A percentile compares a stretch with the other conserved stretches of the same genome.
Evolutionary conservation across 2,113 vertebrate genomes (phyloP).

Genomic region (Tauraco erythrolophus): DNA sequence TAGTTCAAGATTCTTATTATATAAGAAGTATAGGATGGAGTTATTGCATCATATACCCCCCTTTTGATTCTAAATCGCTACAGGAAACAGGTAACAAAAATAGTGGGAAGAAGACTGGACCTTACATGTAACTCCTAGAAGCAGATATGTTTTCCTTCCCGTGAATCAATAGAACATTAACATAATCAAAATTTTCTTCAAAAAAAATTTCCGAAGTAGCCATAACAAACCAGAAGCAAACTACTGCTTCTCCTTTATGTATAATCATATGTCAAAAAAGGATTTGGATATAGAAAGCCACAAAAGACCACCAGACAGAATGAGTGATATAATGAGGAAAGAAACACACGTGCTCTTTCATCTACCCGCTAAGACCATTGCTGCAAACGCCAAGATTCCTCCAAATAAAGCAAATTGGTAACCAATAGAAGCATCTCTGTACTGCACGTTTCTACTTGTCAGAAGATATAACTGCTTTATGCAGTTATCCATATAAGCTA

Average conservation of each 20-base stretch:
- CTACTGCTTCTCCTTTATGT: neutral
- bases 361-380: neutral
- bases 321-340: neutral
- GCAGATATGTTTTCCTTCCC: neutral
- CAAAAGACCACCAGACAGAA: neutral
- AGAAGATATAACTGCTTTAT: neutral
- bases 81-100: neutral
- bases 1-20: neutral
- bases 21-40: neutral
- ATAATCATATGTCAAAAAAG: neutral
- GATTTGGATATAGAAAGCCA: conserved; percentile 2
- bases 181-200: neutral
- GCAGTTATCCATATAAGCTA: neutral
- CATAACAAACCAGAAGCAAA: neutral
- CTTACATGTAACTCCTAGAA: neutral
- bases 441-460: neutral
- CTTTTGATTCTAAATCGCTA: neutral
- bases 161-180: neutral
- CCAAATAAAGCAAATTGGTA: neutral
- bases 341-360: neutral
- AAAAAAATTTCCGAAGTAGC: neutral
- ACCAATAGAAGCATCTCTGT: neutral
- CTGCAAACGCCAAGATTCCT: neutral
- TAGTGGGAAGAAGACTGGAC: neutral
- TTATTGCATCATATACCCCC: neutral